Evolutionary conservation across 2,888 invertebrate genomes (phyloP).

Genomic region (Chaetogeoica ovagalla): DNA sequence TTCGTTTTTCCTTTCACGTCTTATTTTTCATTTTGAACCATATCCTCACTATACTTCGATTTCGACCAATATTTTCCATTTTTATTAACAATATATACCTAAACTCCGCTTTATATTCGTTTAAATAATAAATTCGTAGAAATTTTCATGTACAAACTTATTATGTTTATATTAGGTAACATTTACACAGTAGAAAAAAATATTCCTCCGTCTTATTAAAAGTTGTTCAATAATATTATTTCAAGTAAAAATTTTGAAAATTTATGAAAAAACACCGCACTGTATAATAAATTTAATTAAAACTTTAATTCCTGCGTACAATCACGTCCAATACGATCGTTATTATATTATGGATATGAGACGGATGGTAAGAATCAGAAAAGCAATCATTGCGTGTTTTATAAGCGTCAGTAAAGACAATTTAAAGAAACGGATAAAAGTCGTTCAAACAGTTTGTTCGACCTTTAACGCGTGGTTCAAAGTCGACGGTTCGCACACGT

Average conservation of each 20-base stretch:
- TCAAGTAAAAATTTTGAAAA: no score
- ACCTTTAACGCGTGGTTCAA: background rate
- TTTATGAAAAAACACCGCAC: no score
- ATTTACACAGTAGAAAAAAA: no score
- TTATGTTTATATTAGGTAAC: no score
- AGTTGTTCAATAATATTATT: no score
- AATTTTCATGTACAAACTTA: no score
- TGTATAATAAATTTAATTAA: no score
- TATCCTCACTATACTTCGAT: background rate
- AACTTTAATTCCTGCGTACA: no score
- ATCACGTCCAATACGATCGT: no score
- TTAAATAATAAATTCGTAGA: no score
- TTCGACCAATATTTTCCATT: background rate
- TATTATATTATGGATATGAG: background rate
- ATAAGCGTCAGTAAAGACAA: background rate
- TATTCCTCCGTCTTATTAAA: no score
- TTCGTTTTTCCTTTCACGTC: conserved; percentile 9
- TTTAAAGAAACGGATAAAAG: background rate
- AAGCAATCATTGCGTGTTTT: background rate
- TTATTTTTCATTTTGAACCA: conserved; percentile 10
- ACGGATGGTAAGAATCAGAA: background rate
- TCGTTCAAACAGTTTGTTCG: background rate
- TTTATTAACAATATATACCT: background rate
- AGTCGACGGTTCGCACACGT: background rate
- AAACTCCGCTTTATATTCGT: background rate